Evolutionary conservation across 2,797 vertebrate species (phyloP).

Genomic region (Pseudochromis fuscus): DNA sequence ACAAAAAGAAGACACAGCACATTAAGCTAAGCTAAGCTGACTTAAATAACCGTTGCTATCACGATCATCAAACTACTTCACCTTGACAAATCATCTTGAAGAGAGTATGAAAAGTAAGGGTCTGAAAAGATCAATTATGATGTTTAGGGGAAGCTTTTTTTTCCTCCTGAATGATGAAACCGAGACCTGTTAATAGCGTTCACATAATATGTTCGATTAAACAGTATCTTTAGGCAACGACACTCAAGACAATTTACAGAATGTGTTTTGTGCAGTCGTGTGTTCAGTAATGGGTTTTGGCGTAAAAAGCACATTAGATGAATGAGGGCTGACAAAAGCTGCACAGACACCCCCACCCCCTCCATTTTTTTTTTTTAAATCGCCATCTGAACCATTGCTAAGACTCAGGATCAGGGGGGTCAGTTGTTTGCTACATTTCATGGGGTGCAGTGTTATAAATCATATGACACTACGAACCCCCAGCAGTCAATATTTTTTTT

Average conservation of each 20-base stretch:
- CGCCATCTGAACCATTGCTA: slow-evolving; percentile 45
- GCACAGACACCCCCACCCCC: too few relatives aligned
- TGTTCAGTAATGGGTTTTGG: slow-evolving; percentile 42
- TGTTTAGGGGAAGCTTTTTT: neutral
- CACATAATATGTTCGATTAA: too few relatives aligned
- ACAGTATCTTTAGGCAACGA: too few relatives aligned
- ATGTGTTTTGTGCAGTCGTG: neutral
- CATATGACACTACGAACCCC: slow-evolving; percentile 48
- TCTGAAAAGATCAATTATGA: neutral
- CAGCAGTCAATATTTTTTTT: slow-evolving; percentile 54
- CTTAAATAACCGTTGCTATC: slow-evolving; percentile 51
- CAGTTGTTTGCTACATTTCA: slow-evolving; percentile 49
- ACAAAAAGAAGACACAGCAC: slow-evolving; percentile 46
- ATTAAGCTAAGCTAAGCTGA: slow-evolving; percentile 52
- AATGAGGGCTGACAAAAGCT: slow-evolving; percentile 67
- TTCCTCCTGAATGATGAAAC: neutral
- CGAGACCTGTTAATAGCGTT: neutral
- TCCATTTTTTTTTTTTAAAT: slow-evolving; percentile 31
- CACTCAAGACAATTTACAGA: too few relatives aligned
- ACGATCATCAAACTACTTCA: slow-evolving; percentile 42
- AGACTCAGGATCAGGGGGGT: slow-evolving; percentile 52
- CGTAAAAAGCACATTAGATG: slow-evolving; percentile 51
- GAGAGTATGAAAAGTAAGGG: neutral
- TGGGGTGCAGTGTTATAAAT: slow-evolving; percentile 68
- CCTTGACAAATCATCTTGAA: slow-evolving; percentile 19